phyloP scores from a whole-genome alignment of 35 echinoderm and acorn worm species.

The Ophioderma brevispina region DNA sequence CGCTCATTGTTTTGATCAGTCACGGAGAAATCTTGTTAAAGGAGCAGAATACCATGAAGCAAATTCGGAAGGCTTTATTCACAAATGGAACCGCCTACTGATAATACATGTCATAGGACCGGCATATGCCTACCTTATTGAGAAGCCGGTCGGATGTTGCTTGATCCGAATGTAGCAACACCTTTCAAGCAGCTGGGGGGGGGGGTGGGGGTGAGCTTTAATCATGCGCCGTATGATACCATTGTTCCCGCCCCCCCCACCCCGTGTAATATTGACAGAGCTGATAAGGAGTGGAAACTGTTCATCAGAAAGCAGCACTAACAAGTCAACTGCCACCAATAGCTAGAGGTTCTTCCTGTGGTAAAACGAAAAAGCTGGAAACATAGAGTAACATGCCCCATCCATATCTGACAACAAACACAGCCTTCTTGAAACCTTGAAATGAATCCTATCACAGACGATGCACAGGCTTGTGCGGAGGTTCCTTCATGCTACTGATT shows the following conservation, averaged over 20 bases:
- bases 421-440: slow-evolving; percentile 7
- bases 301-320: too few relatives aligned
- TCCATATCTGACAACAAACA: not conserved
- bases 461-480: not conserved
- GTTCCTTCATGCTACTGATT: not conserved
- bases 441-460: too few relatives aligned
- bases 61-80: slow-evolving; percentile 24
- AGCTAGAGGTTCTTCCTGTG: not conserved
- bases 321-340: not conserved
- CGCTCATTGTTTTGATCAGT: slow-evolving; percentile 19
- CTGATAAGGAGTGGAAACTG: not conserved
- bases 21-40: not conserved
- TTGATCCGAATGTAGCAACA: not conserved
- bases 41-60: not conserved
- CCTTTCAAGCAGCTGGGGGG: too few relatives aligned
- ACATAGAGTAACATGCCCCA: not conserved
- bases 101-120: slow-evolving; percentile 38
- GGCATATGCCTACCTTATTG: slow-evolving; percentile 40
- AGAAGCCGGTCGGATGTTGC: not conserved
- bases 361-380: not conserved
- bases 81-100: slow-evolving; percentile 59
- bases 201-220: too few relatives aligned
- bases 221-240: too few relatives aligned
- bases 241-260: too few relatives aligned
- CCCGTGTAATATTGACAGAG: too few relatives aligned